Evolutionary conservation across 2,797 vertebrate genomes (phyloP).

Genomic region (Crocodylus rhombifer): DNA sequence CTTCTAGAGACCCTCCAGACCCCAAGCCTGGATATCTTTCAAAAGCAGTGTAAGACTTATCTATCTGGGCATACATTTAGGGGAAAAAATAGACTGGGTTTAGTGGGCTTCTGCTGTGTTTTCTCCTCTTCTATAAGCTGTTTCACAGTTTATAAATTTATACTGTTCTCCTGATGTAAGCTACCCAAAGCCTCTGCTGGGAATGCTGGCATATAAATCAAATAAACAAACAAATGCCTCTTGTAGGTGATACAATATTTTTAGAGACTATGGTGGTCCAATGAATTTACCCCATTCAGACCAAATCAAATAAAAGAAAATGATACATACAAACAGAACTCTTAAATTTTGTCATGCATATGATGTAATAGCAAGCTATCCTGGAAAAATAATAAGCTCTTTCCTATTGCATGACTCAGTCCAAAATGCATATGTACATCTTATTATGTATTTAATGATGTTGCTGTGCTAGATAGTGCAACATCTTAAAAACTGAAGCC

Average conservation of each 20-base stretch:
- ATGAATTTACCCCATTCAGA: background rate
- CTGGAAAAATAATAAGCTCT: background rate
- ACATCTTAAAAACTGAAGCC: slow-evolving; percentile 22
- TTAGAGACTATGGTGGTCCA: background rate
- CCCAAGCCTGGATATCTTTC: no score
- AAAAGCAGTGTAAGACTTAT: no score
- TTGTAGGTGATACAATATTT: background rate
- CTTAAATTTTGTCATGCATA: background rate
- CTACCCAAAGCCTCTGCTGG: no score
- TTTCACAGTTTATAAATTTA: no score
- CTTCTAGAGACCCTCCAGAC: no score
- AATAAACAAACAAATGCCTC: background rate
- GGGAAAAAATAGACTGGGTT: no score
- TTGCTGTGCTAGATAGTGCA: slow-evolving; percentile 22
- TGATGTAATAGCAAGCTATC: background rate
- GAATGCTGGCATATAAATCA: background rate
- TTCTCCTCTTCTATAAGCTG: no score
- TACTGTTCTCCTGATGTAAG: no score
- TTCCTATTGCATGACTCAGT: slow-evolving; percentile 29
- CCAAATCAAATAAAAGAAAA: background rate
- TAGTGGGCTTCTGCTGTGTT: no score
- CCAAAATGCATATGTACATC: slow-evolving; percentile 15
- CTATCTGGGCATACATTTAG: no score
- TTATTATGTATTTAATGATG: slow-evolving; percentile 38
- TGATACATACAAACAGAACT: no score